These are phyloP conservation scores for Brotogeris chrysoptera DNA, from an alignment of 2,797 vertebrate species.

Conservation along the genomic window DNA sequence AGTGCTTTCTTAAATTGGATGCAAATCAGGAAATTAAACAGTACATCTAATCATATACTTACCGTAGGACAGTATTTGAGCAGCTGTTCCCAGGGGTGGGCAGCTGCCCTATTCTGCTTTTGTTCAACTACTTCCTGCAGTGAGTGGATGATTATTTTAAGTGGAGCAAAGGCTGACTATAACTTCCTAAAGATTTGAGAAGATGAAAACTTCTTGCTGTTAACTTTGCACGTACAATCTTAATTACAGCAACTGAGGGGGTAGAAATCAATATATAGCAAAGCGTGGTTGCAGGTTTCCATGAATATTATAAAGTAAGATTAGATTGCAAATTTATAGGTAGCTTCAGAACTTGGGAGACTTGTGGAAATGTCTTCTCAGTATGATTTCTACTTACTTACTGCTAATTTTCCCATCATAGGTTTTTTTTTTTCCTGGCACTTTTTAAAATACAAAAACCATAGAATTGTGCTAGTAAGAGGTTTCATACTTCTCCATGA, in stretches of 20 bases:
- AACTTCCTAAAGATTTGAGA: background rate
- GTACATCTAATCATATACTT: background rate
- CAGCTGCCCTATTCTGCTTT: background rate
- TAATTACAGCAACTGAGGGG: background rate
- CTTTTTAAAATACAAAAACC: background rate
- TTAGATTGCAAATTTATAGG: background rate
- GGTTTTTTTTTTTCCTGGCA: background rate
- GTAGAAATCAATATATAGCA: background rate
- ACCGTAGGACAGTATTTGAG: background rate
- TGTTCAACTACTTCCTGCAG: background rate
- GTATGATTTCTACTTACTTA: background rate
- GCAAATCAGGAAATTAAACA: constrained; percentile 43
- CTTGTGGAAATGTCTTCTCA: background rate
- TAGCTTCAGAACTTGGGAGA: background rate
- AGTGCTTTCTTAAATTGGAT: constrained; percentile 29
- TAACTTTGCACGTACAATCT: background rate
- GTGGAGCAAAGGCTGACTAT: background rate
- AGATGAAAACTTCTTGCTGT: background rate
- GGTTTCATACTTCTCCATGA: background rate
- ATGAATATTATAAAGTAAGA: background rate
- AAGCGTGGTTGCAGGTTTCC: background rate
- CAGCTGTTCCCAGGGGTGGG: background rate
- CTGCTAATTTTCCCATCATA: background rate
- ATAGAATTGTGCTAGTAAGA: background rate
- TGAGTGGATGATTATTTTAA: background rate